phyloP scores from a whole-genome alignment of 2,888 invertebrate species.

The Mactromeris polynyma region DNA sequence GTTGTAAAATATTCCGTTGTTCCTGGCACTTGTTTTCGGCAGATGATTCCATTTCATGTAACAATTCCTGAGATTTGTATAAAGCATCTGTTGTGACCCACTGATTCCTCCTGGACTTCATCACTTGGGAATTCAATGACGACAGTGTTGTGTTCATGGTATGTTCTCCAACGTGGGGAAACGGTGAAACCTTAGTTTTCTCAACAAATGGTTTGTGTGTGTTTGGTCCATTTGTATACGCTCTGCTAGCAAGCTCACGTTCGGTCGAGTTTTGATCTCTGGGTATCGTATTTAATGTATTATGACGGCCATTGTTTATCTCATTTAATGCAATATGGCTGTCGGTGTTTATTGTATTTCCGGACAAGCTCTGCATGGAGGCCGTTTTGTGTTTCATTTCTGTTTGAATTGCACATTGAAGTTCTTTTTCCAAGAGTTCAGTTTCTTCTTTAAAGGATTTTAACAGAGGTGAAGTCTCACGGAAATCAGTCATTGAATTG shows the following conservation, averaged over 20 bases:
- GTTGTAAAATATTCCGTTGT: conserved; percentile 75
- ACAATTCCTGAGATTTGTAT: conserved; percentile 74
- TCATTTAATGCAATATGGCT: conserved; percentile 18
- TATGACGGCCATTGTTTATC: background rate
- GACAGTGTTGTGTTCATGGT: background rate
- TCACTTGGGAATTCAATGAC: conserved; percentile 70
- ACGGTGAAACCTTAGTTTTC: background rate
- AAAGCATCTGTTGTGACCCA: conserved; percentile 75
- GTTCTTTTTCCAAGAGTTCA: conserved; percentile 73
- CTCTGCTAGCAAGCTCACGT: background rate
- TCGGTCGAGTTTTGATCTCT: background rate
- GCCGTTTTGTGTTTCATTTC: conserved; percentile 75
- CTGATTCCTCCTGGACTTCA: conserved; percentile 72
- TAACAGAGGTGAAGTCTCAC: conserved; percentile 72
- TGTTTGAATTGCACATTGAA: conserved; percentile 75
- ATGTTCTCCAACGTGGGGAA: background rate
- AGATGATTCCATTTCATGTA: conserved; percentile 74
- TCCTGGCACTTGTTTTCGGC: conserved; percentile 74
- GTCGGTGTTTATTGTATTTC: conserved; percentile 29
- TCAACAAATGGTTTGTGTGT: conserved; percentile 20
- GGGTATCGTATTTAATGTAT: background rate
- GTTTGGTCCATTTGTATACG: background rate
- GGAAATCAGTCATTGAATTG: conserved; percentile 3
- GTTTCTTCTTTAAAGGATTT: conserved; percentile 77
- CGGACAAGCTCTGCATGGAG: conserved; percentile 41